Base-by-base conservation (phyloP, 2,888 invertebrate species). In the Polylopha cassiicola region DNA sequence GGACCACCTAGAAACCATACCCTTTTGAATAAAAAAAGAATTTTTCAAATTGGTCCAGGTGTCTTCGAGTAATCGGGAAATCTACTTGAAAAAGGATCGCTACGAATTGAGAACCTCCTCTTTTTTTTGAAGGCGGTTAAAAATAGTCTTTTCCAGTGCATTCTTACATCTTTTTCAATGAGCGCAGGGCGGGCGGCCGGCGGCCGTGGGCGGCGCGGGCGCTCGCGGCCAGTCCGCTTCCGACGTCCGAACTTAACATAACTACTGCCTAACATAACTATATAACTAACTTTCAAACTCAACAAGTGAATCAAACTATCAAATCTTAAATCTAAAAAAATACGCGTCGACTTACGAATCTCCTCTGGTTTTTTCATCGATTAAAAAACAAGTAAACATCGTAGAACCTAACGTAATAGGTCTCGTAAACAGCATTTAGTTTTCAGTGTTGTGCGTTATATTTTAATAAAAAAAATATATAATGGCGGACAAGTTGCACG, bases 401-500 rank as follows among this genome's bases (percentile, higher is more conserved):
- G n/a, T n/a, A n/a, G n/a, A n/a, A n/a, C n/a, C 2, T 8, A 33
- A 24, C 23, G 23, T 24, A 24, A 13, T 8, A 7, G 33, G 29
- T 11, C 11, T 8, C 11, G 37, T 29, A 20, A 17, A 17, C 8
- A 28, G 16, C 10, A 28, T 1, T 9, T 2, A 9, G 7, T 16
- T 9, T 9, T 28, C 42, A 39, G 21, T 33, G 37, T 22, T 43
- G 43, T 28, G 14, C 28, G 23, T 17, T 36, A 11, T 11, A 9
- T 32, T 36, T 32, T 45, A 39, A 69, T 52, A 27, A 39, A 11
- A 26, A 11, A 2, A 14, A 30, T 8, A 15, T 13, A 6, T 11
- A 51, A 91, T 90, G 90, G 90, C 91, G 61, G 93, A 94, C 51
- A 95, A 95, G 69, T 72, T 95, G 36, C 89, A 92, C 58, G 92